A percentile compares a stretch with the other conserved stretches of the same genome.
These are phyloP conservation scores for Leptinotarsa lineolata DNA, from an alignment of 1,140 invertebrate genomes.

Conservation along the genomic window DNA sequence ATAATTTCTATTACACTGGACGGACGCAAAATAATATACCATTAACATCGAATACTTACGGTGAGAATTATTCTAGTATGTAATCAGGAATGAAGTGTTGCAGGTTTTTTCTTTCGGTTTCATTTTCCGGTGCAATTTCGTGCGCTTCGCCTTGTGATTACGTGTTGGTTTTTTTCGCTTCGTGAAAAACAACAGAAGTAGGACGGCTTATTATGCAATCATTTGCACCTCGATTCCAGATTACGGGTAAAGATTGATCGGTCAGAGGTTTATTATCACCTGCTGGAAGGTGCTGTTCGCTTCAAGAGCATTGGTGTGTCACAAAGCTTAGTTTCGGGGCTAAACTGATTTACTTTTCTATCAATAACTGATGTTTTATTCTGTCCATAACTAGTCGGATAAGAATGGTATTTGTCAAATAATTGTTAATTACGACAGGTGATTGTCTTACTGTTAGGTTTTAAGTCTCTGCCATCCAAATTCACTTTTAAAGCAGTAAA, in stretches of 20 bases:
- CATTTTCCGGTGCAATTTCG: constrained; percentile 8
- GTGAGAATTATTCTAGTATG: constrained; percentile 13
- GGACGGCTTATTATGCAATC: background rate
- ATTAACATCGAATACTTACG: constrained; percentile 12
- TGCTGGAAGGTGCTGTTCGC: too few relatives aligned
- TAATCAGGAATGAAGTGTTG: constrained; percentile 18
- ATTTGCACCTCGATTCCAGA: background rate
- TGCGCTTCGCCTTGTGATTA: constrained; percentile 13
- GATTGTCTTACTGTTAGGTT: too few relatives aligned
- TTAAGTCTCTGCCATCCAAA: too few relatives aligned
- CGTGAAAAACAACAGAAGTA: constrained; percentile 16
- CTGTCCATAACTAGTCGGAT: too few relatives aligned
- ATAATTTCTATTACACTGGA: constrained; percentile 18
- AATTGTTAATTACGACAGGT: too few relatives aligned
- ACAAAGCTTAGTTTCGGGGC: too few relatives aligned
- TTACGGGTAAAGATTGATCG: background rate
- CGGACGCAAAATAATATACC: background rate
- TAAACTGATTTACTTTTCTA: too few relatives aligned
- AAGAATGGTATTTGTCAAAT: too few relatives aligned
- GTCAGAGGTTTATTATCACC: background rate
- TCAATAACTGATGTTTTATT: too few relatives aligned
- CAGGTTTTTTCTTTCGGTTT: constrained; percentile 7
- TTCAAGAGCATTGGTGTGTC: too few relatives aligned
- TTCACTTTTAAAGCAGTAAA: too few relatives aligned
- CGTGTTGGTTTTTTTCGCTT: constrained; percentile 7